Evolutionary conservation across 2,797 vertebrate genomes (phyloP), one percentile per base, ranked within the genome.

Genomic region (Centropyge bicolor): DNA sequence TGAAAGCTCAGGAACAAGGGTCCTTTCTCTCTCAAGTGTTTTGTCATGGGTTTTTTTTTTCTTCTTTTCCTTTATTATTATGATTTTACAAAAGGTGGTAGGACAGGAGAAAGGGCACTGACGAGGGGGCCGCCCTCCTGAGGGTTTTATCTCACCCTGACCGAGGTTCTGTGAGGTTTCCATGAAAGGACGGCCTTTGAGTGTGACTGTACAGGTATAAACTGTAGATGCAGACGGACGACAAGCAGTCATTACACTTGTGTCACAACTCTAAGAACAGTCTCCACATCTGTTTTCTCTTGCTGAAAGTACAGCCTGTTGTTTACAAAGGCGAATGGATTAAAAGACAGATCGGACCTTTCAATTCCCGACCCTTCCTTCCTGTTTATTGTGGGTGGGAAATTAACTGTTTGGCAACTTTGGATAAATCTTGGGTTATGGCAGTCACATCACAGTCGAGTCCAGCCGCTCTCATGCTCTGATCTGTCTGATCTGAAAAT

Each of bases 1-100:
- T 82, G 76, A 83, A 88, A 71, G 46, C 40, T 67, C 70, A 1
- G 41, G 57, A 84, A 88, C 75, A 86, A 83, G 72, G 52, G 40
- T 22, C 20, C 55, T 27, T 74, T 76, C 27, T 70, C 35, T 65
- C n/a, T 49, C 31, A 20, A 38, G 20, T 73, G 48, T 81, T 80
- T 83, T 74, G 68, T 70, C 40, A n/a, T 73, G 66, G 66, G 3
- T 72, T 63, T 64, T 63, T 60, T 51, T 56, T 24, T 49, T 56
- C 45, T 52, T 74, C 22, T 70, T 64, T 67, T 40, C 19, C 73
- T 77, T 75, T 27, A 56, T 79, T 78, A 4, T 67, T 73, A 70
- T 24, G 22, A 38, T 46, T 79, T 38, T 49, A 49, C 52, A 48
- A 56, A 72, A 70, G 55, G 55, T 68, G 75, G 61, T 14, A 13